Percentiles rank a stretch among this genome's conserved stretches.
These are phyloP conservation scores for Corticium candelabrum DNA, from an alignment of 37 sponge, comb jelly and placozoan genomes.

Conservation along the genomic window DNA sequence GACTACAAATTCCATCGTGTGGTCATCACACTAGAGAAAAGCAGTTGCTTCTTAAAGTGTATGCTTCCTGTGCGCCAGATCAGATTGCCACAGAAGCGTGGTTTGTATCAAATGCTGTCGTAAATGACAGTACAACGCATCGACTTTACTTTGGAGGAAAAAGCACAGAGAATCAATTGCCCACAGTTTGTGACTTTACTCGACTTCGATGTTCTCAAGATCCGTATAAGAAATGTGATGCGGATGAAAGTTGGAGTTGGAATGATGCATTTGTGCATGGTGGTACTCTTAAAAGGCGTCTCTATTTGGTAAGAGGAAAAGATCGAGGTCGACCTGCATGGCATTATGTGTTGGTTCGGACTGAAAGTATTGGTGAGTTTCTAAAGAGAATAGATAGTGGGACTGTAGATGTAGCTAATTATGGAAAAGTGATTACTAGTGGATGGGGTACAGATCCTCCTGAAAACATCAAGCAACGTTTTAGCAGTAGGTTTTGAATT, in stretches of 20 bases:
- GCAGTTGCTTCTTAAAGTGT: background rate
- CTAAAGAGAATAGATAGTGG: background rate
- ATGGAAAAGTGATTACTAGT: background rate
- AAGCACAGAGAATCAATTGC: background rate
- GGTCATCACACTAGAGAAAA: background rate
- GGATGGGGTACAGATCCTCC: constrained; percentile 9
- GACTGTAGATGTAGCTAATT: constrained; percentile 2
- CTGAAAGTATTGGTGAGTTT: constrained; percentile 6
- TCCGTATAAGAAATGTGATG: background rate
- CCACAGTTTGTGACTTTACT: background rate
- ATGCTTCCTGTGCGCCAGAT: background rate
- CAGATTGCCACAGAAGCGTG: background rate
- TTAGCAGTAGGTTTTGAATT: background rate
- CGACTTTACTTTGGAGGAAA: background rate
- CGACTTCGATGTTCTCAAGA: background rate
- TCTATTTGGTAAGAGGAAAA: constrained; percentile 27
- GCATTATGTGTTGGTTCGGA: constrained; percentile 42
- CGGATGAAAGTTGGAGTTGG: background rate
- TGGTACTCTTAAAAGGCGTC: background rate
- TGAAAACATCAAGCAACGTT: constrained; percentile 13
- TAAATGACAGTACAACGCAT: background rate
- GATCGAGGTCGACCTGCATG: constrained; percentile 43
- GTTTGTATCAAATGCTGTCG: background rate
- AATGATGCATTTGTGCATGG: background rate
- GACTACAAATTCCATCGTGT: background rate